phyloP scores from a whole-genome alignment of 2,888 invertebrate genomes.

The Coremacera marginata region DNA sequence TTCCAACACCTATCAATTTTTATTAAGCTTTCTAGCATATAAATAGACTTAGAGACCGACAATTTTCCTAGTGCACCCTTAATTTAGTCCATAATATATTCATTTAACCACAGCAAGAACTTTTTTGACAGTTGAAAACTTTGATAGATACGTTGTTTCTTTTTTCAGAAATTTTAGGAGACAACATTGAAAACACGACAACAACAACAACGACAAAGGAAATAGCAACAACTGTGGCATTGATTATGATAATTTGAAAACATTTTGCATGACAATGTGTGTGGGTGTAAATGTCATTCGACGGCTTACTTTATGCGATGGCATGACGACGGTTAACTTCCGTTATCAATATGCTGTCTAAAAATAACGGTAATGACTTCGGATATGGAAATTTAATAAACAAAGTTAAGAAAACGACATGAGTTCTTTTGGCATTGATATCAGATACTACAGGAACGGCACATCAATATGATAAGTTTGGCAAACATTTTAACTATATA shows the following conservation, averaged over 20 bases:
- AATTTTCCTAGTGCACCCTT: no score
- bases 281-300: neutral
- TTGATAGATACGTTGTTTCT: neutral
- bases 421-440: no score
- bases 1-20: neutral
- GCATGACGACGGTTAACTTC: no score
- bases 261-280: neutral
- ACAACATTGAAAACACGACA: neutral
- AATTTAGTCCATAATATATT: no score
- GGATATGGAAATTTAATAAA: no score
- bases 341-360: no score
- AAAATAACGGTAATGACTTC: no score
- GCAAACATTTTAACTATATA: no score
- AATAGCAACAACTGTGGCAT: neutral
- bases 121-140: neutral
- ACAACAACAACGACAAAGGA: neutral
- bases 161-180: neutral
- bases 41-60: neutral
- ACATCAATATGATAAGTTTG: no score
- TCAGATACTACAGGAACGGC: no score
- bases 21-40: neutral
- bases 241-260: conserved; percentile 13
- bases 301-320: no score
- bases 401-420: no score
- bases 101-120: neutral